Evolutionary conservation across 2,113 vertebrate genomes (phyloP), one percentile per base, ranked within the genome.

Genomic region (Gobius niger): DNA sequence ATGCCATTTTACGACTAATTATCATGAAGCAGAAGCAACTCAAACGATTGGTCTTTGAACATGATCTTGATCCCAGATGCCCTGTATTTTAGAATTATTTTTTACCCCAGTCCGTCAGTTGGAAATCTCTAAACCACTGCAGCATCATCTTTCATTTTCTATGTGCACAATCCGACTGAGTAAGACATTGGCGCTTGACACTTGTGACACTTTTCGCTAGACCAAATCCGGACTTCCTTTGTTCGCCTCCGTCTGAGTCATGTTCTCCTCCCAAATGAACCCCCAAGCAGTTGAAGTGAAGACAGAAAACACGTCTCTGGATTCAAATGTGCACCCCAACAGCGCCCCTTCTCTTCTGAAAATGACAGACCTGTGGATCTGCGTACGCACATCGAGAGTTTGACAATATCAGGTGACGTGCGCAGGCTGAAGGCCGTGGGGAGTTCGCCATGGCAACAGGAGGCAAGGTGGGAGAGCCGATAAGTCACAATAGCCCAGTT

Each of bases 371-470:
- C n/a, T 47, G 64, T 54, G n/a, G 54, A 64, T 47, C 49, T n/a
- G 40, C 52, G 42, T 1, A 7, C 5, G 40, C 42, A 59, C 15
- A 9, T 0, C 42, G 6, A 11, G 0, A 41, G 44, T 50, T 12
- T 24, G 8, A 65, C 44, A 73, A 44, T 67, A 80, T 44, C n/a
- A 75, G 47, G 68, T 75, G 65, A 52, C 71, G 68, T 75, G 56
- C 69, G 54, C 64, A 70, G 65, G 72, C 82, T 82, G 72, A 52
- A 80, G 83, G 85, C 83, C 79, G 73, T 68, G 78, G 75, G 47
- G 73, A 87, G 72, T 89, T 91, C 78, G 85, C 88, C 89, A 91
- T 90, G 89, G 89, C 89, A 91, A 91, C 89, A 83, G 73, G 79
- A 83, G 85, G 80, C 78, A 83, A 90, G 87, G 87, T 87, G 85